These are phyloP conservation scores for Diadegma fenestrale DNA, from an alignment of 2,888 invertebrate species.

Conservation along the genomic window DNA sequence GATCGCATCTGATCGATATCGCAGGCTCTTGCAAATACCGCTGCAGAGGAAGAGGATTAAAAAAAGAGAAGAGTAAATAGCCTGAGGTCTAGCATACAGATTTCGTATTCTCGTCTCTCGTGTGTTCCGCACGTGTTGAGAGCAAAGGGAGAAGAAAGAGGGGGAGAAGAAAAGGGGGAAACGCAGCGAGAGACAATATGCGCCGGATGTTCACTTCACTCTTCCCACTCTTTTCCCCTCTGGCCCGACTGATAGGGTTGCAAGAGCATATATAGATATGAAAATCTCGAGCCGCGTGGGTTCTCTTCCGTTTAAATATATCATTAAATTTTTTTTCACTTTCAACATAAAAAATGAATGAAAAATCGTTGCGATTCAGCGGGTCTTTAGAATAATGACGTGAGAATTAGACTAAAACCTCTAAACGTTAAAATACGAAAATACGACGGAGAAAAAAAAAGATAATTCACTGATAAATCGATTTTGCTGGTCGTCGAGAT, in stretches of 20 bases:
- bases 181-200: constrained; percentile 51
- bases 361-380: not conserved
- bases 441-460: not conserved
- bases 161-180: constrained; percentile 2
- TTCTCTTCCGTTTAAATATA: constrained; percentile 38
- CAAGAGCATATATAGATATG: constrained; percentile 21
- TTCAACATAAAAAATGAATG: not conserved
- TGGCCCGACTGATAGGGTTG: constrained; percentile 57
- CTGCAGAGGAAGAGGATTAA: constrained; percentile 60
- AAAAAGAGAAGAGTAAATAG: constrained; percentile 29
- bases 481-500: not conserved
- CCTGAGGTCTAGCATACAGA: not conserved
- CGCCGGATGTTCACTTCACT: constrained; percentile 74
- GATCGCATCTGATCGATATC: constrained; percentile 87
- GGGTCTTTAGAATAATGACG: not conserved
- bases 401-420: not conserved
- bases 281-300: constrained; percentile 40
- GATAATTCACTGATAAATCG: not conserved
- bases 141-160: constrained; percentile 3
- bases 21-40: constrained; percentile 82
- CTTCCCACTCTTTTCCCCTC: constrained; percentile 73
- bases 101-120: constrained; percentile 48
- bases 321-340: not conserved
- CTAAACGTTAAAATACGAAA: not conserved
- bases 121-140: constrained; percentile 61